Conservation (phyloP, 2,113 vertebrate genomes). For the Carollia perspicillata region DNA sequence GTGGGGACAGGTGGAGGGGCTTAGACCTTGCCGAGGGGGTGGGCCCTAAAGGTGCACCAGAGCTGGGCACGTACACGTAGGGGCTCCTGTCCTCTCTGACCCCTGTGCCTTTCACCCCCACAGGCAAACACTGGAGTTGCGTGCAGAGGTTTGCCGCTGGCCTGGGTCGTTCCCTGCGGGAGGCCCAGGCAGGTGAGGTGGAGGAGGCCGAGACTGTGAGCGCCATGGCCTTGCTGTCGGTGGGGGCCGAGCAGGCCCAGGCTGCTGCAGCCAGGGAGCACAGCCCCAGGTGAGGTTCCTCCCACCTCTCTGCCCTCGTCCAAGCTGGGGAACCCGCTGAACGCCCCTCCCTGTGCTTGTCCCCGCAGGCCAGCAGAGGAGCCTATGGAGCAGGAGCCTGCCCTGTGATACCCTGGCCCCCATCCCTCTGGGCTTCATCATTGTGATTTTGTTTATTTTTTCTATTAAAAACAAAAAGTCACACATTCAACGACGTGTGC, state of each 20-base stretch:
- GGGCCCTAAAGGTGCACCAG: rapidly evolving
- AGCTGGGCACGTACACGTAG: rapidly evolving
- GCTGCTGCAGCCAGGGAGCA: slow-evolving; percentile 62
- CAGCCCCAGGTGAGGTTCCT: slow-evolving; percentile 78
- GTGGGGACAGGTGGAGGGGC: slow-evolving; percentile 56
- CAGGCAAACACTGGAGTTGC: slow-evolving; percentile 92
- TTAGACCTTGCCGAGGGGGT: background rate
- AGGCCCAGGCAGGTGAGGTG: slow-evolving; percentile 88
- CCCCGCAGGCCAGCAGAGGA: slow-evolving; percentile 87
- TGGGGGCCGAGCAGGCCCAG: slow-evolving; percentile 86
- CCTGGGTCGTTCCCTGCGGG: slow-evolving; percentile 86
- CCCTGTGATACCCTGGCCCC: slow-evolving; percentile 82
- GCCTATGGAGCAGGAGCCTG: slow-evolving; percentile 93
- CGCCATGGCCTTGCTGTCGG: slow-evolving; percentile 93
- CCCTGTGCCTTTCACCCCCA: background rate
- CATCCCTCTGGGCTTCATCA: slow-evolving; percentile 77
- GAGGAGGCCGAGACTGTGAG: slow-evolving; percentile 93
- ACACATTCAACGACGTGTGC: slow-evolving; percentile 77
- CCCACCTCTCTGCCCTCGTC: background rate
- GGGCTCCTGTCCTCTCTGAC: background rate
- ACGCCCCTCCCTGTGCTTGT: slow-evolving; percentile 11
- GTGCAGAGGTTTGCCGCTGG: slow-evolving; percentile 81
- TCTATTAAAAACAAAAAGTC: slow-evolving; percentile 85
- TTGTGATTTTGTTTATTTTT: slow-evolving; percentile 85
- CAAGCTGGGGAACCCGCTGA: background rate